phyloP scores from a whole-genome alignment of 2,797 vertebrate genomes.

The Tarsius wallacei region DNA sequence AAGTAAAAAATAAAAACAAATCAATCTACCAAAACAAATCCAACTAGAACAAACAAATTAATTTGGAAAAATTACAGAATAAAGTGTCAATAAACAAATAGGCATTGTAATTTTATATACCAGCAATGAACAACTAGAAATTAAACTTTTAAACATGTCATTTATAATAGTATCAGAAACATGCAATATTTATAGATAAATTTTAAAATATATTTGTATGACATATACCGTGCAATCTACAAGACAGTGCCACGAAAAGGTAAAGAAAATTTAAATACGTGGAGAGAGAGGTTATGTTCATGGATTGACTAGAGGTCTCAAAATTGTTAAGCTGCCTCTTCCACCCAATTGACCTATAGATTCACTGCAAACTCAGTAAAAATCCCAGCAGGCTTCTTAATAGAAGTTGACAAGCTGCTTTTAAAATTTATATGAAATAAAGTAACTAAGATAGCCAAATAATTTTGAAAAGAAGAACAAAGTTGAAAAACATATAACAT shows the following conservation, averaged over 20 bases:
- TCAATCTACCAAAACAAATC: not conserved
- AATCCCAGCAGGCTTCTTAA: not conserved
- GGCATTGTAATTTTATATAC: not conserved
- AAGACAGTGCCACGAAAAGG: not conserved
- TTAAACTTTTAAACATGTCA: not conserved
- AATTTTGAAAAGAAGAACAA: slow-evolving; percentile 7
- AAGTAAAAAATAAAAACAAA: not conserved
- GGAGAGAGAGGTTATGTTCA: not conserved
- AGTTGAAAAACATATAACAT: not conserved
- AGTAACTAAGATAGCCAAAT: not conserved
- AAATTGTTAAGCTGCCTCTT: not conserved
- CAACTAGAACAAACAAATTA: not conserved
- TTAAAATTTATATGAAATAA: not conserved
- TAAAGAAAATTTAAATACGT: not conserved
- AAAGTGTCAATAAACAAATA: not conserved
- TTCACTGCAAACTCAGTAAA: not conserved
- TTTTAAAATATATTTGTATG: not conserved
- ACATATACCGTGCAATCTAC: not conserved
- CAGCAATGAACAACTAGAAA: not conserved
- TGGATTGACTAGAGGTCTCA: not conserved
- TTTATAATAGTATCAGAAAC: not conserved
- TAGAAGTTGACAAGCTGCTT: not conserved
- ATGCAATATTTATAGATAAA: not conserved
- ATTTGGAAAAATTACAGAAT: not conserved
- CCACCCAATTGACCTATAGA: not conserved